phyloP scores from a whole-genome alignment of 1,140 invertebrate genomes.

The Scaptomyza pallida region DNA sequence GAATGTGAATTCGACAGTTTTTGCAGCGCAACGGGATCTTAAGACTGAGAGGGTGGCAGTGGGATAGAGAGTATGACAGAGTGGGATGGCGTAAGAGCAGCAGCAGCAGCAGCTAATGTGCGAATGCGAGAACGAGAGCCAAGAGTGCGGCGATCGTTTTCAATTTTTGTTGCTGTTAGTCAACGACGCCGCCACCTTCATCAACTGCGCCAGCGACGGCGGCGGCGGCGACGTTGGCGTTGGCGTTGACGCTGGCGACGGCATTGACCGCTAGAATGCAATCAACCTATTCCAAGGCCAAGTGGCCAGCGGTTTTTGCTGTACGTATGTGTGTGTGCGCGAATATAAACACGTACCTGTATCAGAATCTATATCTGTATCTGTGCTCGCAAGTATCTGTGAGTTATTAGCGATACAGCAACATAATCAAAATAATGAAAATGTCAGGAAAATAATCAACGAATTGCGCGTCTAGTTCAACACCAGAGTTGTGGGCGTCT shows the following conservation, averaged over 20 bases:
- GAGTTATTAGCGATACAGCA: slow-evolving; percentile 39
- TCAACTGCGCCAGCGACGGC: slow-evolving; percentile 34
- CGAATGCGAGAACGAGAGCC: slow-evolving; percentile 19
- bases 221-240: slow-evolving; percentile 50
- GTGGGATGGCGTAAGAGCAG: slow-evolving; percentile 11
- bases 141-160: slow-evolving; percentile 66
- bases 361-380: slow-evolving; percentile 8
- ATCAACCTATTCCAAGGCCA: slow-evolving; percentile 84
- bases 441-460: slow-evolving; percentile 12
- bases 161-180: slow-evolving; percentile 65
- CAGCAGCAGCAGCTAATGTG: slow-evolving; percentile 3
- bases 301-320: slow-evolving; percentile 77
- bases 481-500: slow-evolving; percentile 7
- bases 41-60: slow-evolving; percentile 12
- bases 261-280: slow-evolving; percentile 83
- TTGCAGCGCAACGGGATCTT: slow-evolving; percentile 36
- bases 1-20: slow-evolving; percentile 37
- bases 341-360: slow-evolving; percentile 7
- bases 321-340: slow-evolving; percentile 44
- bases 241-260: slow-evolving; percentile 51
- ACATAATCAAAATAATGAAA: slow-evolving; percentile 47
- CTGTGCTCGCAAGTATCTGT: slow-evolving; percentile 22
- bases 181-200: slow-evolving; percentile 43
- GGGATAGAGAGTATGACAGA: slow-evolving; percentile 10
- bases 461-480: too few relatives aligned